These are phyloP conservation scores for Heliothis subflexa DNA, from an alignment of 1,140 invertebrate genomes.

Conservation along the genomic window DNA sequence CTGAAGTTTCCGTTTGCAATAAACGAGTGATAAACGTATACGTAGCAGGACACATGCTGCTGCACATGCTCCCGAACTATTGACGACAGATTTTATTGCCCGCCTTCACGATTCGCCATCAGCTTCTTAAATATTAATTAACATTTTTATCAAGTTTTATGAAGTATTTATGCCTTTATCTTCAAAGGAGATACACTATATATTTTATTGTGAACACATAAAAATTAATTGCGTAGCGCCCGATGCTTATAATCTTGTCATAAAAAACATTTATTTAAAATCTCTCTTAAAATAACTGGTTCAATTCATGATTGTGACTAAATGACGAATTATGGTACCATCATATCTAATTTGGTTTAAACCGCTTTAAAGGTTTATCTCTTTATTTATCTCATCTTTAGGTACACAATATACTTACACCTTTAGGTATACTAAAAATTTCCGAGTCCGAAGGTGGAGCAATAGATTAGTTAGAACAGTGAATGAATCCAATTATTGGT, in stretches of 20 bases:
- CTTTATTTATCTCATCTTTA: background rate
- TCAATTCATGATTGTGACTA: background rate
- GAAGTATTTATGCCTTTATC: constrained; percentile 31
- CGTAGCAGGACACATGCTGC: constrained; percentile 51
- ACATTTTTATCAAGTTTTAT: constrained; percentile 34
- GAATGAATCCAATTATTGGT: background rate
- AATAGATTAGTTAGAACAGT: background rate
- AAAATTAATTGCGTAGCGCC: constrained; percentile 27
- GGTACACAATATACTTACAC: too few relatives aligned
- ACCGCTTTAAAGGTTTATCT: background rate
- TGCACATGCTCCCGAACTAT: constrained; percentile 58
- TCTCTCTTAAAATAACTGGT: background rate
- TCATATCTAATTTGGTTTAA: background rate
- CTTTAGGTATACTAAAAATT: too few relatives aligned
- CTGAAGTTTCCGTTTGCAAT: constrained; percentile 75
- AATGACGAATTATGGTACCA: background rate
- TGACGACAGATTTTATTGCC: constrained; percentile 74
- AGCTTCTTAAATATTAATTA: constrained; percentile 57
- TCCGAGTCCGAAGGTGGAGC: background rate
- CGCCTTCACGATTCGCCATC: constrained; percentile 58
- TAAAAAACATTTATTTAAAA: constrained; percentile 16
- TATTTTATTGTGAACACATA: constrained; percentile 24
- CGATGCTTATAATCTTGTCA: constrained; percentile 7
- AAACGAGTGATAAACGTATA: constrained; percentile 65
- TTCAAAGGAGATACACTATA: constrained; percentile 23